Base-by-base conservation (phyloP, 1,140 invertebrate species). In the Littorina saxatilis region DNA sequence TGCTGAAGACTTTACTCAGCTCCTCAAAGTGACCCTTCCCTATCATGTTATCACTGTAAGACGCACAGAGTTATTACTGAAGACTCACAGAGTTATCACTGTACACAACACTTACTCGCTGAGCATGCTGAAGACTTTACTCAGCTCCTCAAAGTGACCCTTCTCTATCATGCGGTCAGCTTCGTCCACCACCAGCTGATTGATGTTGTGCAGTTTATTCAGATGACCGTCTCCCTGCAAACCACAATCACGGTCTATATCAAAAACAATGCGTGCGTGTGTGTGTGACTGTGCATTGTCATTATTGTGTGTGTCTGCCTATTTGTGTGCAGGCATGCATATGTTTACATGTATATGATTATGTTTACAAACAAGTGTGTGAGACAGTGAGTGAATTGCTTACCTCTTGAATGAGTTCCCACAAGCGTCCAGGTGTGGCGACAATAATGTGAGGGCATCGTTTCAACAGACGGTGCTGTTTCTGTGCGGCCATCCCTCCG, bases 91-190 rank as follows among this genome's bases (percentile, higher is more conserved):
- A n/a, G n/a, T n/a, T n/a, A n/a, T n/a, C n/a, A n/a, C n/a, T n/a
- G n/a, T n/a, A n/a, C n/a, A n/a, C n/a, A n/a, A n/a, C n/a, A n/a
- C n/a, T n/a, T n/a, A n/a, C n/a, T n/a, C n/a, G n/a, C n/a, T n/a
- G n/a, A 99, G 93, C 15, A 95, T 92, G 84, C 96, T 95, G 0
- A 99, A 90, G 20, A 99, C 92, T 47, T 95, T 94, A 47, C 96
- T 94, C 2, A 99, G 91, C 92, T 99, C 98, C 88, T 97, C 95
- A 93, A 99, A 99, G 93, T 99, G 98, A 27, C 97, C 97, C 85
- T 95, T 96, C 90, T 99, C 98, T 27, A 99, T 93, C 98, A 99
- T 99, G 86, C 99, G 94, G 93, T 99, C 99, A 0, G 98, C 99
- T 94, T 99, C 99, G 92, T 99, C 99, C 82, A 99, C 97, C 0